phyloP scores from a whole-genome alignment of 2,113 vertebrate genomes.

The Pachypanchax playfairii region DNA sequence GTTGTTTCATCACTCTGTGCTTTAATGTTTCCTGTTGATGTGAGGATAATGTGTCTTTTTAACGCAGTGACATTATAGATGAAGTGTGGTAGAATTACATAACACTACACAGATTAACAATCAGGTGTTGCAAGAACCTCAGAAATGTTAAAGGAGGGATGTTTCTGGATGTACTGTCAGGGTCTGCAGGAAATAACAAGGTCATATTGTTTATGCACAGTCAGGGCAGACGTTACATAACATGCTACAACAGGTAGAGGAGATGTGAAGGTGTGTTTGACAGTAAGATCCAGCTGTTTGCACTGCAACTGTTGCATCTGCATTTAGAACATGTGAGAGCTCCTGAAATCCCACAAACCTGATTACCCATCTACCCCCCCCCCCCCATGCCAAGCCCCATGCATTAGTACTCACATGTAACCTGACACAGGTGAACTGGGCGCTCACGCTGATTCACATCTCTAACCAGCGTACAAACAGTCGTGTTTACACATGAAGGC shows the following conservation, averaged over 20 bases:
- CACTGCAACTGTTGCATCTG: slow-evolving; percentile 9
- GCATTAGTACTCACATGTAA: slow-evolving; percentile 39
- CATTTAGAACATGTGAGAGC: background rate
- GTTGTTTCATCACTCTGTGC: background rate
- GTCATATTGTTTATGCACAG: background rate
- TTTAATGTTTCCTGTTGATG: background rate
- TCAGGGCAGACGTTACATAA: slow-evolving; percentile 6
- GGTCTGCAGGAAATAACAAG: background rate
- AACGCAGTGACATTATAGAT: no score
- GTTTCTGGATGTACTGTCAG: no score
- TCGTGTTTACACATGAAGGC: slow-evolving; percentile 36
- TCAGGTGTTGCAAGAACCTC: no score
- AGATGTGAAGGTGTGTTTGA: no score
- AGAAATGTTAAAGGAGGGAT: no score
- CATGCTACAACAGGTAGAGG: slow-evolving; percentile 1
- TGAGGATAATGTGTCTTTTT: no score
- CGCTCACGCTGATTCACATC: slow-evolving; percentile 11
- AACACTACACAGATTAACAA: background rate
- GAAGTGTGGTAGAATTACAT: background rate
- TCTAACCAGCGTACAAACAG: slow-evolving; percentile 29
- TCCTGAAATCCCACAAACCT: slow-evolving; percentile 9
- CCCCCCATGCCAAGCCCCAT: slow-evolving; percentile 23
- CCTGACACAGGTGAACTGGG: slow-evolving; percentile 30
- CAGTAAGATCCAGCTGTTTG: background rate
- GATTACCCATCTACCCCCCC: slow-evolving; percentile 1